Percentiles rank a stretch among this genome's conserved stretches.
phyloP scores from a whole-genome alignment of 2,113 vertebrate species.

The Proterorhinus semilunaris region DNA sequence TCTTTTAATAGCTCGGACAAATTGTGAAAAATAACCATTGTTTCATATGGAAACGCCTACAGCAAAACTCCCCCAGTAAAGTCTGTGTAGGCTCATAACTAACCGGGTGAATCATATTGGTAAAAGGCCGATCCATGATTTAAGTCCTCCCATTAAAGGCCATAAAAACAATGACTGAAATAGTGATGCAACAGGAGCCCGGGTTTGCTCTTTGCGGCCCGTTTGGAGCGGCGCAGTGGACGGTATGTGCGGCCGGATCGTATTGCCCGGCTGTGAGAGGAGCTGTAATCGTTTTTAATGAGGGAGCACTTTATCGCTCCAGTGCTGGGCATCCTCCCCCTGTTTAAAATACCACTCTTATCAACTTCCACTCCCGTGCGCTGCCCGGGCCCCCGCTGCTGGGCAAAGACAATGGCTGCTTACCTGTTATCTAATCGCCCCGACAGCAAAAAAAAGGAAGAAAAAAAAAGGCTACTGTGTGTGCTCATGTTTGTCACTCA shows the following conservation, averaged over 20 bases:
- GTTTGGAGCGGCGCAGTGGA: constrained; percentile 42
- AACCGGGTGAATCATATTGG: too few species aligned
- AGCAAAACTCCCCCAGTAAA: too few species aligned
- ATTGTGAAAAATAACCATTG: constrained; percentile 27
- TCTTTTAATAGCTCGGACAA: constrained; percentile 3
- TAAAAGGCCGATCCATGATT: constrained; percentile 24
- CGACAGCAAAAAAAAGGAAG: constrained; percentile 20
- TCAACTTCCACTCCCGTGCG: constrained; percentile 69
- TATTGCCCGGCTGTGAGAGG: constrained; percentile 58
- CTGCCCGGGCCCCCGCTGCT: constrained; percentile 51
- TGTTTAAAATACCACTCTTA: constrained; percentile 74
- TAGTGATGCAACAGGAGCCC: constrained; percentile 53
- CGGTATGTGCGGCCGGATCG: constrained; percentile 50
- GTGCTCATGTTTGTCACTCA: background rate
- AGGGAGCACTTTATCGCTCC: constrained; percentile 69
- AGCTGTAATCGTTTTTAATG: constrained; percentile 73
- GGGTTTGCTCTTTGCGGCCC: constrained; percentile 47
- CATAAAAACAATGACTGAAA: constrained; percentile 52
- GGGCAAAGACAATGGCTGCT: constrained; percentile 63
- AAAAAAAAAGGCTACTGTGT: constrained; percentile 46
- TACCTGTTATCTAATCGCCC: constrained; percentile 66
- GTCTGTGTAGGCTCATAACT: too few species aligned
- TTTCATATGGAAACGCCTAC: constrained; percentile 10
- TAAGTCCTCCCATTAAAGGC: constrained; percentile 57
- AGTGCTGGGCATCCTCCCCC: constrained; percentile 64